Evolutionary conservation across 2,888 invertebrate species (phyloP), one percentile per base, ranked within the genome.

Genomic region (Drosophila subsilvestris): DNA sequence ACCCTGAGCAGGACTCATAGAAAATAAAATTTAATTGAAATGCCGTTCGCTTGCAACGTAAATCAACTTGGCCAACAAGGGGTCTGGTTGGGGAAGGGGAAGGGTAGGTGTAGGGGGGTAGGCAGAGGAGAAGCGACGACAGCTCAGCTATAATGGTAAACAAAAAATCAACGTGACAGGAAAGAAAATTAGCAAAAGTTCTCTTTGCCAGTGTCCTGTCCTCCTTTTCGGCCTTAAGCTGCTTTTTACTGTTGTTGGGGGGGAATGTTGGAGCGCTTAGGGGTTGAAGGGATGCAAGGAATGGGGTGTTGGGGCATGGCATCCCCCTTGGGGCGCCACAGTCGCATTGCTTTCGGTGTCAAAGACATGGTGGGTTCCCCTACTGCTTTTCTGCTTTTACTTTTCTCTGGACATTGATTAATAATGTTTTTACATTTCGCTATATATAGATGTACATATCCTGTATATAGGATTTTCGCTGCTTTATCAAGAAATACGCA

Each of bases 21-120:
- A 86, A 83, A 88, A 91, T 89, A 88, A 87, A 90, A 89, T 90
- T 91, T 90, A 90, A 90, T 91, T 90, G 90, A 90, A 90, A 88
- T 85, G 79, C 84, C 77, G 86, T 75, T 75, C 74, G 75, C 67
- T 80, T 74, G 78, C 80, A 71, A 86, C 89, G 86, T 88, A 88
- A 86, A 89, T 86, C 86, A 86, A 86, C 71, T 74, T 84, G 70
- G 71, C 55, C 74, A 71, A 74, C 74, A 58, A 63, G 50, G 49
- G 57, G 25, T n/a, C 12, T 43, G 55, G n/a, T n/a, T 3, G 10
- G 56, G 58, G 32, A 43, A 5, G 3, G 37, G 1, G 9, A 37
- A 7, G 3, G 37, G 1, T n/a, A n/a, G n/a, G n/a, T n/a, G 12
- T 25, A 25, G 25, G 25, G 2, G 3, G 25, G 59, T 45, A n/a